These are phyloP conservation scores for Furcula furcula DNA, from an alignment of 2,888 invertebrate species.

Conservation along the genomic window DNA sequence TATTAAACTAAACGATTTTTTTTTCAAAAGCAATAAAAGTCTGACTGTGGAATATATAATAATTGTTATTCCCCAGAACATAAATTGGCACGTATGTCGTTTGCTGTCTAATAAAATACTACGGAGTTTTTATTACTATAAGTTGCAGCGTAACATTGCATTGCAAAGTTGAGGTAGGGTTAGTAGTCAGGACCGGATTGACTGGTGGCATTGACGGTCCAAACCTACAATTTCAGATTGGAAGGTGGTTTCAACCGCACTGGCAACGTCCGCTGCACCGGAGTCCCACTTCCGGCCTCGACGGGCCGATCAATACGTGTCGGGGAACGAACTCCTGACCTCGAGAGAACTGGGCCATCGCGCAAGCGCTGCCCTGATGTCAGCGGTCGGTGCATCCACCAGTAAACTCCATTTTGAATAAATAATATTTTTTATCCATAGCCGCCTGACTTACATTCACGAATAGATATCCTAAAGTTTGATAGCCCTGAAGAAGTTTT, in stretches of 20 bases:
- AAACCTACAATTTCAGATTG: conserved; percentile 6
- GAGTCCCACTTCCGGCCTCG: conserved; percentile 69
- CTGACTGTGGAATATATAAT: too few relatives aligned
- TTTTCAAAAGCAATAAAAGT: too few relatives aligned
- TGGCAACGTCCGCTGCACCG: conserved; percentile 63
- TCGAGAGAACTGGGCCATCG: conserved; percentile 73
- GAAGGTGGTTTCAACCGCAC: conserved; percentile 51
- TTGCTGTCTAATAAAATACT: too few relatives aligned
- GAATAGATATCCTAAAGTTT: too few relatives aligned
- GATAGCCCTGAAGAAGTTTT: too few relatives aligned
- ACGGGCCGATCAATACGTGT: conserved; percentile 67
- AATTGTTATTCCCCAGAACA: too few relatives aligned
- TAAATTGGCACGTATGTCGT: too few relatives aligned
- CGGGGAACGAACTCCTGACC: conserved; percentile 81
- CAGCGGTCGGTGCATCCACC: conserved; percentile 60
- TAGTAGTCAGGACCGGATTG: background rate
- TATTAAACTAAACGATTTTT: too few relatives aligned
- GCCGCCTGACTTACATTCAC: background rate
- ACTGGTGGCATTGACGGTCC: background rate
- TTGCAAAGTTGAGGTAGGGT: background rate
- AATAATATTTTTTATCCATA: conserved; percentile 45
- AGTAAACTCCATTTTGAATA: conserved; percentile 57
- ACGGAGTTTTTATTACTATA: too few relatives aligned
- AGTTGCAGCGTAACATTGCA: background rate
- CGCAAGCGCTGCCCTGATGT: conserved; percentile 64